phyloP scores from a whole-genome alignment of 1,140 invertebrate genomes.

The Cheumatopsyche charites region DNA sequence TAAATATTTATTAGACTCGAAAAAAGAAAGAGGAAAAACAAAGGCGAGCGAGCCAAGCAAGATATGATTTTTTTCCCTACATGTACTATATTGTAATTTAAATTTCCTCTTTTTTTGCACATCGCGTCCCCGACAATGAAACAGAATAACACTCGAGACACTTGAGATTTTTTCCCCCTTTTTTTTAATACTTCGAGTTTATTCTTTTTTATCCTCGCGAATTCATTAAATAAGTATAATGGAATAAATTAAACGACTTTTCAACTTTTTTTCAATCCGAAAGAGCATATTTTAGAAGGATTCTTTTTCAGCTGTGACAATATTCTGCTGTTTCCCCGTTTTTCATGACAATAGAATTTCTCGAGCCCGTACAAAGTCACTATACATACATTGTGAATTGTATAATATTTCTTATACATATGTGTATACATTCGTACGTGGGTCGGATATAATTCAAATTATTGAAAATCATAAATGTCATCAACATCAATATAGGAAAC shows the following conservation, averaged over 20 bases:
- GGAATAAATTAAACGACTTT: slow-evolving; percentile 5
- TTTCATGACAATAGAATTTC: too few relatives aligned
- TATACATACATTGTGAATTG: too few relatives aligned
- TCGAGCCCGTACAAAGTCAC: too few relatives aligned
- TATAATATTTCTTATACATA: too few relatives aligned
- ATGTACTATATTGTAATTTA: slow-evolving; percentile 12
- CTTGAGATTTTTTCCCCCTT: background rate
- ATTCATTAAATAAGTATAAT: background rate
- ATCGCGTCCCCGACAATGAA: background rate
- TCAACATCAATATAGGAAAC: slow-evolving; percentile 1
- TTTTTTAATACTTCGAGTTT: background rate
- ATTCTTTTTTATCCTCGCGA: background rate
- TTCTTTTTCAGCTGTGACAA: too few relatives aligned
- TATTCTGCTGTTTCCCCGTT: too few relatives aligned
- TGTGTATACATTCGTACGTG: too few relatives aligned
- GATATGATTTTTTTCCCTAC: slow-evolving; percentile 5
- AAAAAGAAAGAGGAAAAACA: slow-evolving; percentile 13
- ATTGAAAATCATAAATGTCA: slow-evolving; percentile 8
- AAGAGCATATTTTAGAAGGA: too few relatives aligned
- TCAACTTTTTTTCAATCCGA: too few relatives aligned
- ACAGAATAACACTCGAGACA: background rate
- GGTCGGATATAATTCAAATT: background rate
- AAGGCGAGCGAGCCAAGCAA: background rate
- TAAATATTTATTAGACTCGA: slow-evolving; percentile 25
- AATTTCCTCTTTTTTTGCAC: slow-evolving; percentile 17